Conservation (phyloP, 2,113 vertebrate species). For the Oncorhynchus kisutch region DNA sequence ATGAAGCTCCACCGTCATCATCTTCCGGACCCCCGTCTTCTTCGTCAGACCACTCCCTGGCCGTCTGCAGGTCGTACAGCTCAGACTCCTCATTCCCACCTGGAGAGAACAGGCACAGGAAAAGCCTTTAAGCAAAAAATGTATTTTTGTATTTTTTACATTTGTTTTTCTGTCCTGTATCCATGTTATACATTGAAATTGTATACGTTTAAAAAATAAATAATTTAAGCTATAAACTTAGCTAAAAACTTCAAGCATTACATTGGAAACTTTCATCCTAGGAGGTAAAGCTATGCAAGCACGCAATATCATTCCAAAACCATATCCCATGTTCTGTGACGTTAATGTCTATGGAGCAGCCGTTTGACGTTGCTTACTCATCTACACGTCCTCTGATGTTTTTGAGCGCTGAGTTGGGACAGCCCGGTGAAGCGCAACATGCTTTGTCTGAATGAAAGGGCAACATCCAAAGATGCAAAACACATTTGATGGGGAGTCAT, state of each 20-base stretch:
- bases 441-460: constrained; percentile 1
- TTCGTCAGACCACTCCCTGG: constrained; percentile 86
- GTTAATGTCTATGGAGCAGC: no score
- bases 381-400: background rate
- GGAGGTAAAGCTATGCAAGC: no score
- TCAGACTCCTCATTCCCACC: constrained; percentile 88
- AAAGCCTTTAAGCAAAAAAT: no score
- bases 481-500: background rate
- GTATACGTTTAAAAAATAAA: no score
- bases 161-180: no score
- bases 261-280: no score
- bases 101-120: constrained; percentile 41
- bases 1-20: constrained; percentile 69
- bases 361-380: background rate
- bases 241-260: no score
- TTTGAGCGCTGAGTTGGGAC: background rate
- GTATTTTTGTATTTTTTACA: no score
- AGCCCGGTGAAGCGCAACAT: background rate
- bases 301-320: no score
- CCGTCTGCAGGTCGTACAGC: constrained; percentile 84
- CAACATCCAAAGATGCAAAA: background rate
- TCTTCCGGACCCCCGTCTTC: constrained; percentile 74
- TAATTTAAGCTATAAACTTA: no score
- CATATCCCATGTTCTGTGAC: no score
- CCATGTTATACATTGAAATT: no score